Base-by-base conservation (phyloP, 2,113 vertebrate species). In the Xenopus laevis region DNA sequence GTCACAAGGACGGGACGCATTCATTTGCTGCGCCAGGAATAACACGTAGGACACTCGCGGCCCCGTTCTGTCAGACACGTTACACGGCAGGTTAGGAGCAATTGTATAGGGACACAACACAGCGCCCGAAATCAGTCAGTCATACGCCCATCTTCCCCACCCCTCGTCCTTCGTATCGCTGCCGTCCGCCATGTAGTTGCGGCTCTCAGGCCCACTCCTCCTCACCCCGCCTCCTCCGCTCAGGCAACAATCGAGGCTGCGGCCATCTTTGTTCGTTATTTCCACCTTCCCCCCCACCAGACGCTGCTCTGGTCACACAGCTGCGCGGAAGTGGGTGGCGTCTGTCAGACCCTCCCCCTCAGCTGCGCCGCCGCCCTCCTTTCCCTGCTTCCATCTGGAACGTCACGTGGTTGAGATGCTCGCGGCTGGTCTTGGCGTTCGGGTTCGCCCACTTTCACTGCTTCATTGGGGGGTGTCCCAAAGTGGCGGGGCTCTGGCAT, bases 231-330 rank as follows among this genome's bases (percentile, higher is more conserved):
- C 72, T 40, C 52, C 72, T 46, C 65, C 72, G 72, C 72, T 53
- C 57, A 61, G 72, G 45, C 65, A 53, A 61, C 55, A 61, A n/a
- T 64, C 9, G 13, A 30, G 65, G 55, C 72, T 7, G 72, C 44
- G 52, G 72, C 72, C 72, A 75, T 75, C 72, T 75, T 75, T 75
- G 72, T 68, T 75, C 72, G 72, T 67, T 68, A 66, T 68, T 20
- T 18, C 59, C 17, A 17, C 55, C 10, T 63, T n/a, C 18, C 33
- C 58, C 59, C 7, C 9, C 17, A n/a, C 53, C 53, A 46, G 16
- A 18, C 55, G 44, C 23, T 59, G 16, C 33, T 15, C 20, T 13
- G 17, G 18, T 18, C 47, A 45, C 46, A 64, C 71, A 74, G 72
- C 72, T 75, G 72, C 72, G 72, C 72, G 72, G 72, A 75, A 75